Evolutionary conservation across 2,113 vertebrate species (phyloP), one percentile per base, ranked within the genome.

Genomic region (Rhynchopsitta pachyrhyncha): DNA sequence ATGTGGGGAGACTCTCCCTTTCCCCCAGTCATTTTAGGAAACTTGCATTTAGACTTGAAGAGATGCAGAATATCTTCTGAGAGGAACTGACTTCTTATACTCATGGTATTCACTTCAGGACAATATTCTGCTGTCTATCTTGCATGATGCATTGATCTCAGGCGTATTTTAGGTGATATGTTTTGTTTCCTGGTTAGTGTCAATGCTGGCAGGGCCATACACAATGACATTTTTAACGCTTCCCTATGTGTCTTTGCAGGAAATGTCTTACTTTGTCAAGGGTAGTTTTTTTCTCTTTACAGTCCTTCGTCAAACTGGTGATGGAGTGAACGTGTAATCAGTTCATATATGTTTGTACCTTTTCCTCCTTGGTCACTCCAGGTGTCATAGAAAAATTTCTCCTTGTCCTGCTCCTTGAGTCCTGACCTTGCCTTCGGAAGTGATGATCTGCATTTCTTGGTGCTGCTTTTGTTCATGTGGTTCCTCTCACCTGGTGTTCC

Each of bases 1-100:
- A 0, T 1, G 0, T 23, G 3, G 3, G 23, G 23, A n/a, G 13
- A 7, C 8, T 75, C 22, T 80, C 10, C 8, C 4, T 70, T 79
- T 74, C 1, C 27, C 10, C 8, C 7, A 11, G 11, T 59, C 44
- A 33, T 10, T 42, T 25, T 47, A n/a, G n/a, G n/a, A 71, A 28
- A 20, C 27, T 80, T 83, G 19, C 17, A 24, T 86, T 80, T 86
- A 64, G n/a, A n/a, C 31, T 73, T 39, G 33, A 70, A 75, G 52
- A 55, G 59, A 41, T 71, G 17, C 42, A 68, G 50, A 64, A 28
- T 59, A 28, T 82, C 66, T 82, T 82, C 44, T 39, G 27, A 27
- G 66, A n/a, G 28, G 5, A 44, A 44, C 46, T 75, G 64, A 41
- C 33, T 29, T 78, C 13, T 3, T 78, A 31, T 4, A 10, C 29